Conservation (phyloP, 2,888 invertebrate species). For the Calameuta pallipes region DNA sequence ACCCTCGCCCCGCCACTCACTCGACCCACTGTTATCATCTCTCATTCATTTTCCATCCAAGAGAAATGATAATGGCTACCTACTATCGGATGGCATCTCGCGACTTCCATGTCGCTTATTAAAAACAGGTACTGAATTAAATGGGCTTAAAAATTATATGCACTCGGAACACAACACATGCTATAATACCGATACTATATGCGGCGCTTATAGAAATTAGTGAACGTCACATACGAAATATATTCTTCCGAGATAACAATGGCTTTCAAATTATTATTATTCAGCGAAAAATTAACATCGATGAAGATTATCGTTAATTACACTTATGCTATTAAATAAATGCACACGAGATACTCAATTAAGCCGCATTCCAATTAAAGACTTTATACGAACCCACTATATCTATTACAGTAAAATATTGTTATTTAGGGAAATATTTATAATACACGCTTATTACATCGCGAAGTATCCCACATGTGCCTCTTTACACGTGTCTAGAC, state of each 20-base stretch:
- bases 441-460: neutral
- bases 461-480: neutral
- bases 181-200: neutral
- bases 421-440: neutral
- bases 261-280: neutral
- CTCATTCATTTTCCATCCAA: constrained; percentile 2
- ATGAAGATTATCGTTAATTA: neutral
- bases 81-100: constrained; percentile 20
- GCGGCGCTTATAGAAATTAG: neutral
- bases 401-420: neutral
- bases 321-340: neutral
- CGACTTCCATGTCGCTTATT: constrained; percentile 20
- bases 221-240: neutral
- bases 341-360: neutral
- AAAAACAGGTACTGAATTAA: constrained; percentile 6
- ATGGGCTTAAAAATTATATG: neutral
- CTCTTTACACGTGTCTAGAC: neutral
- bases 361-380: neutral
- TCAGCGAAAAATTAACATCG: neutral
- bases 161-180: neutral
- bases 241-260: neutral
- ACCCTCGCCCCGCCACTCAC: neutral
- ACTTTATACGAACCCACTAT: neutral
- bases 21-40: neutral
- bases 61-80: constrained; percentile 14